A percentile compares a stretch with the other conserved stretches of the same genome.
These are phyloP conservation scores for Crocidura indochinensis DNA, from an alignment of 2,797 vertebrate genomes.

Conservation along the genomic window DNA sequence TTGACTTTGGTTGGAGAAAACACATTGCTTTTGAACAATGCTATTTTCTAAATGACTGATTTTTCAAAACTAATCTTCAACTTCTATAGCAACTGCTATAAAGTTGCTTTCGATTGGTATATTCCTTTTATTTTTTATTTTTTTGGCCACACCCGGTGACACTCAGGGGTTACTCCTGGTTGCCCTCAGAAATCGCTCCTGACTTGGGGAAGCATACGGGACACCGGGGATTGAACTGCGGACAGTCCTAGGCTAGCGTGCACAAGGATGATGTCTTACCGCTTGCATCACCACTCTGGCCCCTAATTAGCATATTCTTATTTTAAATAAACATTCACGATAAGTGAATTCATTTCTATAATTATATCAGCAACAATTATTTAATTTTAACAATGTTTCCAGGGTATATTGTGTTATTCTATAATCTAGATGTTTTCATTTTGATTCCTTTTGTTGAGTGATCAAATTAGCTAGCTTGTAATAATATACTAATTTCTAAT, in stretches of 20 bases:
- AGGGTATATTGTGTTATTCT: background rate
- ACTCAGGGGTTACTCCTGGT: too few species aligned
- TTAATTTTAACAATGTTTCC: slow-evolving; percentile 42
- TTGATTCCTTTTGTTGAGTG: background rate
- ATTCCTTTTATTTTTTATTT: too few species aligned
- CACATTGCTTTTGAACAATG: background rate
- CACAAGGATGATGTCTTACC: too few species aligned
- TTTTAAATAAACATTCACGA: slow-evolving; percentile 45
- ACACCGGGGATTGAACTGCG: too few species aligned
- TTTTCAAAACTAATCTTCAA: slow-evolving; percentile 60
- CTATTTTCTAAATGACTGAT: slow-evolving; percentile 62
- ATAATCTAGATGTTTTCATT: background rate
- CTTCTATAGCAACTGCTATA: slow-evolving; percentile 15
- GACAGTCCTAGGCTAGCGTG: too few species aligned
- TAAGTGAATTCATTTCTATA: slow-evolving; percentile 14
- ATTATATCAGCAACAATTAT: slow-evolving; percentile 12
- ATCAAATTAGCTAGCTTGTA: too few species aligned
- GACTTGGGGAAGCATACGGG: too few species aligned
- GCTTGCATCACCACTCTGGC: too few species aligned
- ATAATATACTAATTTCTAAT: slow-evolving; percentile 27
- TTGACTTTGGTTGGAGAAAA: slow-evolving; percentile 46
- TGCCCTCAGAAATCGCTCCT: too few species aligned
- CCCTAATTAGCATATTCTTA: slow-evolving; percentile 14
- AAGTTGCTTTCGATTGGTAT: slow-evolving; percentile 21
- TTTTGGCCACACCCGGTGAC: too few species aligned